Percentiles rank a stretch among this genome's conserved stretches.
These are phyloP conservation scores for Nyctalus aviator DNA, from an alignment of 2,797 vertebrate genomes.

Conservation along the genomic window DNA sequence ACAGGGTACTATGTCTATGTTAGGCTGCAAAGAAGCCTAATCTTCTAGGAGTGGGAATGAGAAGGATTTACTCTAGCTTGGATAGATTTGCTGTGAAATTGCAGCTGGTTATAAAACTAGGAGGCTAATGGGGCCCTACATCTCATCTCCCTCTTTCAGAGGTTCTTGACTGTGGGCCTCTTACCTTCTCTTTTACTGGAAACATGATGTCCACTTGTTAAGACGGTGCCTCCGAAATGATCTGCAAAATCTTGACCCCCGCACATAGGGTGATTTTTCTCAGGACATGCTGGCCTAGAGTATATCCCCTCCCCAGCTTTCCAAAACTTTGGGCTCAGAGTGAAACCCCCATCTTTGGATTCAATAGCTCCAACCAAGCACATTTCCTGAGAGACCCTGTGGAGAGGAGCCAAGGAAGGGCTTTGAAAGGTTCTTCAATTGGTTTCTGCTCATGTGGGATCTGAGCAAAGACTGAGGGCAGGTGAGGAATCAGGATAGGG, in stretches of 20 bases:
- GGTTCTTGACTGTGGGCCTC: not conserved
- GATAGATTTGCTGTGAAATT: slow-evolving; percentile 54
- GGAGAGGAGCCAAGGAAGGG: not conserved
- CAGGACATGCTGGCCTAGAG: not conserved
- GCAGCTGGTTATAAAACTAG: slow-evolving; percentile 14
- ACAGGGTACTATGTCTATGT: not conserved
- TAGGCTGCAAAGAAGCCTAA: slow-evolving; percentile 34
- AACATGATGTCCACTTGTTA: not conserved
- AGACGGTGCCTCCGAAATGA: not conserved
- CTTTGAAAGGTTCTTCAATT: not conserved
- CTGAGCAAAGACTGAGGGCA: not conserved
- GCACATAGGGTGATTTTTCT: not conserved
- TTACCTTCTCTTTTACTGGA: slow-evolving; percentile 27
- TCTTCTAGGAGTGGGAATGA: slow-evolving; percentile 38
- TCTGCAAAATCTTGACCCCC: slow-evolving; percentile 49
- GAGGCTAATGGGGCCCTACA: not conserved
- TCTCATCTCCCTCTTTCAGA: slow-evolving; percentile 31
- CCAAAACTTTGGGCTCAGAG: slow-evolving; percentile 26
- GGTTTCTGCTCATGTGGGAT: not conserved
- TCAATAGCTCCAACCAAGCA: not conserved
- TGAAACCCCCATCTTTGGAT: slow-evolving; percentile 4
- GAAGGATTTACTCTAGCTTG: slow-evolving; percentile 63
- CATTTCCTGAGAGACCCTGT: slow-evolving; percentile 30
- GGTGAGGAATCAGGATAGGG: not conserved
- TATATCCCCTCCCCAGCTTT: not conserved